Conservation (phyloP, 2,797 vertebrate genomes). For the Petrocephalus schoutedeni region DNA sequence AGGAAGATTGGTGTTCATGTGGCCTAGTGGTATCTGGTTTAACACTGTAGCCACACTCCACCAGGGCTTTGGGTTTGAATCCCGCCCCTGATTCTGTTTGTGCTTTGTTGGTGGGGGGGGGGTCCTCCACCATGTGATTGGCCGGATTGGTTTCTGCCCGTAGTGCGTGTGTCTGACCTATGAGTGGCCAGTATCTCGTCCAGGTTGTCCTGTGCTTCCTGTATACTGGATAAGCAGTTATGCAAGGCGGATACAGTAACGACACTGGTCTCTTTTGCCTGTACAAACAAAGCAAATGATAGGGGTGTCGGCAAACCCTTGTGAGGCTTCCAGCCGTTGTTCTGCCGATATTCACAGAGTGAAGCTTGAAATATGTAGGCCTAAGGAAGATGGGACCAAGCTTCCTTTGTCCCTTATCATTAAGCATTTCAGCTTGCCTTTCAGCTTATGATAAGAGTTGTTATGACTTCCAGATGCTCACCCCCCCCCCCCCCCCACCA, state of each 20-base stretch:
- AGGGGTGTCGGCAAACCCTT: background rate
- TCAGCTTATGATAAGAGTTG: constrained; percentile 39
- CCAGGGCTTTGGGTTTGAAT: background rate
- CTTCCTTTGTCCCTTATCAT: constrained; percentile 22
- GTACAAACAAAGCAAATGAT: background rate
- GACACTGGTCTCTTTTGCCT: background rate
- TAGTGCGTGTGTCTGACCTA: background rate
- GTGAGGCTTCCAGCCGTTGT: background rate
- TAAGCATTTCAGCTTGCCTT: constrained; percentile 39
- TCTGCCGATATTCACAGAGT: background rate
- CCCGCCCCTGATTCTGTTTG: background rate
- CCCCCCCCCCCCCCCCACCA: background rate
- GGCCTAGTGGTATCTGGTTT: background rate
- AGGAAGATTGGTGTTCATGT: background rate
- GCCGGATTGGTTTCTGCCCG: background rate
- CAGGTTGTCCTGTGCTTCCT: background rate
- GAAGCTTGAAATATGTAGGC: background rate
- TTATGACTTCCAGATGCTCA: constrained; percentile 55
- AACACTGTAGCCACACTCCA: background rate
- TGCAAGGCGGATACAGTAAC: background rate
- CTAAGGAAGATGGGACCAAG: background rate
- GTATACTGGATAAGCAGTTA: background rate
- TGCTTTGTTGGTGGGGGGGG: background rate
- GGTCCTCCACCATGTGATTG: background rate
- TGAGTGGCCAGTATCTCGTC: background rate